Evolutionary conservation across 1,140 invertebrate species (phyloP), one percentile per base, ranked within the genome.

Genomic region (Pantala flavescens): DNA sequence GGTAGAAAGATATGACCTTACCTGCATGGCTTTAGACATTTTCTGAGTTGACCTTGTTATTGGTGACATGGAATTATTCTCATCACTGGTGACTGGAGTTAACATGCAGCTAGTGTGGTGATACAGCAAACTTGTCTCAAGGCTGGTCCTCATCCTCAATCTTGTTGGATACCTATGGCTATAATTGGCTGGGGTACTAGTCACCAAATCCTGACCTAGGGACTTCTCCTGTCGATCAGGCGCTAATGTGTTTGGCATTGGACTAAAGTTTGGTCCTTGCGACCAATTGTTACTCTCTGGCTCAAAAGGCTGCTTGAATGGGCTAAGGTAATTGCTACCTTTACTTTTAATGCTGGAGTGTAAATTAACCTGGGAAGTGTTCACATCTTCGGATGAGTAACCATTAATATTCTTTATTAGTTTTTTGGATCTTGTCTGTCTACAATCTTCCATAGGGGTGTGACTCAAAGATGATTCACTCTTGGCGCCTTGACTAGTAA

Each of bases 21-120:
- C 92, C 90, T 93, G 92, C 91, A 94, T 93, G 70, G 91, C 89
- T 82, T 90, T 92, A 2, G 90, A 88, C 88, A 94, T 90, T 81
- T 91, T 89, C 79, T 93, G 91, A 9, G 92, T 89, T 0, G 92
- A 93, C 78, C 91, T 90, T 0, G 92, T 94, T 73, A 94, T 93
- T 0, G 92, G 93, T 11, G 92, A 93, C 91, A 94, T 93, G 70
- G 90, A 92, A 63, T 89, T 89, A 75, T 90, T 84, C 70, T 87
- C 85, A 77, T 86, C 84, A 73, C 49, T 63, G 49, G 49, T 81
- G 82, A 88, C 82, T 19, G 86, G 84, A 28, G 86, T 86, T 75
- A 85, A 82, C 70, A 85, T 79, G 36, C 74, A 75, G 43, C 71
- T 76, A 71, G 55, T 75, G 24, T 76, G 75, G 49, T 75, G 71